Evolutionary conservation across 2,113 vertebrate species (phyloP).

Genomic region (Trichechus manatus): DNA sequence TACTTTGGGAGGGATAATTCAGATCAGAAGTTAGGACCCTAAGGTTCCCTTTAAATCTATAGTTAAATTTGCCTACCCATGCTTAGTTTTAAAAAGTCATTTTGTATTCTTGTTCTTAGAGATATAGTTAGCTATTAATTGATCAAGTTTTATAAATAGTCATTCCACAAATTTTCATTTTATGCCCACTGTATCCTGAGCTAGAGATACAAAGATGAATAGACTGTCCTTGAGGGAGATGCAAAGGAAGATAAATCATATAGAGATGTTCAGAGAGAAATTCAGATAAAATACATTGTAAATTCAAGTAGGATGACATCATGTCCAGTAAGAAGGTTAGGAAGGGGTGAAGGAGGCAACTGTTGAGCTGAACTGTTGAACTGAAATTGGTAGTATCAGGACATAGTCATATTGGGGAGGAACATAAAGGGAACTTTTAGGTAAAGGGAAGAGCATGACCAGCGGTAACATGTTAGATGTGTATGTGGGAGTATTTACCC

Average conservation of each 20-base stretch:
- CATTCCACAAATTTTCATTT: background rate
- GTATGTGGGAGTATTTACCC: background rate
- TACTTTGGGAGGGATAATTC: constrained; percentile 23
- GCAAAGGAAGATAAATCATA: constrained; percentile 10
- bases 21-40: background rate
- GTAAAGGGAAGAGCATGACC: background rate
- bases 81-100: background rate
- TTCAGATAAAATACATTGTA: constrained; percentile 39
- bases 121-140: background rate
- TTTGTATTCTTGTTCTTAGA: constrained; percentile 17
- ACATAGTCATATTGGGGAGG: background rate
- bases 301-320: constrained; percentile 38
- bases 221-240: background rate
- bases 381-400: background rate
- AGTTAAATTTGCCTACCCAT: background rate
- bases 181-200: background rate
- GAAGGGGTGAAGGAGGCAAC: background rate
- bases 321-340: background rate
- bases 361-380: constrained; percentile 15
- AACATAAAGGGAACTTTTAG: background rate
- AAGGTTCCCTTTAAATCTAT: constrained; percentile 3
- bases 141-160: background rate
- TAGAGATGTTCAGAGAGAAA: constrained; percentile 23
- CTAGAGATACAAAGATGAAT: background rate
- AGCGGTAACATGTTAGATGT: background rate